Evolutionary conservation across 37 sponge, comb jelly and placozoan species (phyloP), one percentile per base, ranked within the genome.

Genomic region (Oopsacas minuta): DNA sequence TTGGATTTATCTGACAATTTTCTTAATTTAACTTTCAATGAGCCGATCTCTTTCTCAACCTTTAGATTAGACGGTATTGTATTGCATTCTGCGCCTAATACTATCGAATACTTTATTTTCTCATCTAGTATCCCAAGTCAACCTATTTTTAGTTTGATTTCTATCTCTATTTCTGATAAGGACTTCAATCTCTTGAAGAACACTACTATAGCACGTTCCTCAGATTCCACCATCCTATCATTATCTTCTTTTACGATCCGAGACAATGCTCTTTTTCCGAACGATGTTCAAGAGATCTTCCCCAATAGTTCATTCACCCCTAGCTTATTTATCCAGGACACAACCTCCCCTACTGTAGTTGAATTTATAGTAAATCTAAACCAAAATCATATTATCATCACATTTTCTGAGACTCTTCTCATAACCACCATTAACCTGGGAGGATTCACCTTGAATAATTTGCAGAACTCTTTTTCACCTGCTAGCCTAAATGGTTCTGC

Each of bases 141-240:
- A 35, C 23, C 53, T 0, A 37, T 88, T 38, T 81, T 90, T 3
- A 84, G 36, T 37, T 36, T 38, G 0, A 85, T 94, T 53, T 39
- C 38, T 20, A 39, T 94, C 0, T 23, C 86, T 36, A 86, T 94
- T 5, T 83, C 86, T n/a, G 38, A 84, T 20, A 53, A 49, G 35
- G 94, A 91, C 52, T 37, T 86, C 1, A 94, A 91, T 39, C 85
- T 83, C 15, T 84, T 94, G 35, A 94, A 94, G 86, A 86, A 81
- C 39, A 81, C 84, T 34, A 32, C 84, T 3, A 83, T 83, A 84
- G 86, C 82, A 1, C 81, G 20, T 22, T 52, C 82, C 3, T 42
- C 37, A 10, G 32, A 53, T 32, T 52, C 35, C 36, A 52, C 53
- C 0, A 91, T 81, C 86, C 81, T 94, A 0, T 85, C 92, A 38